phyloP scores from a whole-genome alignment of 2,888 invertebrate species.

The Gryllus longicercus region DNA sequence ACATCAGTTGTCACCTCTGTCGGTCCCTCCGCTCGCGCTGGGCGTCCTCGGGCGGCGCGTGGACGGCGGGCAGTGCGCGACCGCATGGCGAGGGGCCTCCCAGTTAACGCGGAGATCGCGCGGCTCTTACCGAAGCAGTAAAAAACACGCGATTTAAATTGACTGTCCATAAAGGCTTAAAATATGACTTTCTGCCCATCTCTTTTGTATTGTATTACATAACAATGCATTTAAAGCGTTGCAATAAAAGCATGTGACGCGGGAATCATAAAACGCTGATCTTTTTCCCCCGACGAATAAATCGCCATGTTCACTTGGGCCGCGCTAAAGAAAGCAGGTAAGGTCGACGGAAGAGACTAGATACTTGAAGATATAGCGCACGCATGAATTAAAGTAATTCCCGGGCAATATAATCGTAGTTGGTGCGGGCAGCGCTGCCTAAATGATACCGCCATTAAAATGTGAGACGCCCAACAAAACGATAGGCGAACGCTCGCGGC shows the following conservation, averaged over 20 bases:
- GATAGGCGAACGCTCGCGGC: too few relatives aligned
- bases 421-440: not conserved
- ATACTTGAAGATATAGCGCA: not conserved
- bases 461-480: too few relatives aligned
- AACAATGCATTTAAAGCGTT: conserved; percentile 1
- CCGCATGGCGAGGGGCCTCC: not conserved
- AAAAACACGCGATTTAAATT: not conserved
- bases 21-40: too few relatives aligned
- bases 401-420: not conserved
- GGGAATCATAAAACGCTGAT: not conserved
- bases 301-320: not conserved
- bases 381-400: not conserved
- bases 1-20: too few relatives aligned
- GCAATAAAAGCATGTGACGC: not conserved
- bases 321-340: not conserved
- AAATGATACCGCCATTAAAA: not conserved
- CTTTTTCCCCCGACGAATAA: not conserved
- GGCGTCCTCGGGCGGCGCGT: not conserved
- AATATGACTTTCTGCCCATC: not conserved
- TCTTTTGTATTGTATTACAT: not conserved
- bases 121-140: not conserved
- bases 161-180: not conserved
- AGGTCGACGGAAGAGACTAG: not conserved
- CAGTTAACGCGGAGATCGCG: not conserved
- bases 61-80: not conserved